Conservation (phyloP, 2,113 vertebrate genomes). For the Tylochromis polylepis region DNA sequence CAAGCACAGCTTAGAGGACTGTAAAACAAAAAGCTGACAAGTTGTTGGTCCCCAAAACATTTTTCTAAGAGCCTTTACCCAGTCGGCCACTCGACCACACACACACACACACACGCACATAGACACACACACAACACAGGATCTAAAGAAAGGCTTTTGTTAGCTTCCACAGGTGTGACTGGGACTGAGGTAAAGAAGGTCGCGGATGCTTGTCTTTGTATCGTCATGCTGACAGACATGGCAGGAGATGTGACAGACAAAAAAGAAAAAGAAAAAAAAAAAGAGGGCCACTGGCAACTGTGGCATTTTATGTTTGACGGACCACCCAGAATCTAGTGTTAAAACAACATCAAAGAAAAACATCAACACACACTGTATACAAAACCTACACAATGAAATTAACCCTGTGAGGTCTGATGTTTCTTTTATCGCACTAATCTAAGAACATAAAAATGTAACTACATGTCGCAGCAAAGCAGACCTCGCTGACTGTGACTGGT, state of each 20-base stretch:
- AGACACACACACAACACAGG: neutral
- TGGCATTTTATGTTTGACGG: slow-evolving; percentile 10
- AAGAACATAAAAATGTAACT: neutral
- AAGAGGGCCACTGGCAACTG: neutral
- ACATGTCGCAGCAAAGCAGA: neutral
- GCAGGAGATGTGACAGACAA: slow-evolving; percentile 13
- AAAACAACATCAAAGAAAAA: neutral
- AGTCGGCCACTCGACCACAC: slow-evolving; percentile 10
- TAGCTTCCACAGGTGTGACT: slow-evolving; percentile 56
- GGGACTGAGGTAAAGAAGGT: slow-evolving; percentile 19
- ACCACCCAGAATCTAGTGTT: slow-evolving; percentile 48
- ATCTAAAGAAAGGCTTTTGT: neutral
- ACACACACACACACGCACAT: neutral
- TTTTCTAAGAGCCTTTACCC: neutral
- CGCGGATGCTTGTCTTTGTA: slow-evolving; percentile 22
- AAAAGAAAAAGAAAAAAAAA: neutral
- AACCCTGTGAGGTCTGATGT: neutral
- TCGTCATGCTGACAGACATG: slow-evolving; percentile 46
- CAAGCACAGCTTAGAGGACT: neutral
- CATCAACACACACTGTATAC: neutral
- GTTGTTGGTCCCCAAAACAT: neutral
- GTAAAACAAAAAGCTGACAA: neutral
- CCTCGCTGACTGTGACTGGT: neutral
- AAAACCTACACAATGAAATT: neutral
- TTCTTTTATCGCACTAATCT: neutral